These are phyloP conservation scores for Fragum whitleyi DNA, from an alignment of 2,888 invertebrate species.

Conservation along the genomic window DNA sequence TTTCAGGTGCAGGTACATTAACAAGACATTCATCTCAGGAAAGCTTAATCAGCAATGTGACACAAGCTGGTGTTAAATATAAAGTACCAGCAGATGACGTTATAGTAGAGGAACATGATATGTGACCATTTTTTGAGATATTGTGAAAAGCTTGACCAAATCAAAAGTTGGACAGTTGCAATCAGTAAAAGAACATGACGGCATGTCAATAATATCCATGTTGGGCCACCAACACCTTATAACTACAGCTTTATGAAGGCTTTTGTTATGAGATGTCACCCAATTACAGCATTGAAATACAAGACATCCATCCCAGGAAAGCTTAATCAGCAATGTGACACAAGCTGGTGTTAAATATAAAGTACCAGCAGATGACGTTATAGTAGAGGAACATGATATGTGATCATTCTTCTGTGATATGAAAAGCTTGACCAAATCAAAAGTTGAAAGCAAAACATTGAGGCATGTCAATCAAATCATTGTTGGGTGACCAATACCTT, in stretches of 20 bases:
- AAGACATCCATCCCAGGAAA: slow-evolving; percentile 51
- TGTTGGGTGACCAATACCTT: not conserved
- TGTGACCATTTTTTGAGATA: slow-evolving; percentile 23
- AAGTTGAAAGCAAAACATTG: not conserved
- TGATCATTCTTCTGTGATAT: slow-evolving; percentile 15
- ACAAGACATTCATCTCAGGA: slow-evolving; percentile 51
- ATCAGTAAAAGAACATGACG: not conserved
- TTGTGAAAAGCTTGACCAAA: not conserved
- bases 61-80: slow-evolving; percentile 18
- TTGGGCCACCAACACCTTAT: not conserved
- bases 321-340: slow-evolving; percentile 34
- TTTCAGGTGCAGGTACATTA: slow-evolving; percentile 39
- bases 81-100: slow-evolving; percentile 3
- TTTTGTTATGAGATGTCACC: too few relatives aligned
- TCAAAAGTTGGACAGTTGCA: not conserved
- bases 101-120: slow-evolving; percentile 39
- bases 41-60: slow-evolving; percentile 36
- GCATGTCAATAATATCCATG: not conserved
- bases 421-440: not conserved
- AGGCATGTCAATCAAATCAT: not conserved
- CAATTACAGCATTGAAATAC: too few relatives aligned
- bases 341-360: slow-evolving; percentile 18
- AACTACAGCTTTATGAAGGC: too few relatives aligned
- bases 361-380: slow-evolving; percentile 4
- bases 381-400: slow-evolving; percentile 41